phyloP scores from a whole-genome alignment of 2,888 invertebrate species.

The Spodoptera littoralis region DNA sequence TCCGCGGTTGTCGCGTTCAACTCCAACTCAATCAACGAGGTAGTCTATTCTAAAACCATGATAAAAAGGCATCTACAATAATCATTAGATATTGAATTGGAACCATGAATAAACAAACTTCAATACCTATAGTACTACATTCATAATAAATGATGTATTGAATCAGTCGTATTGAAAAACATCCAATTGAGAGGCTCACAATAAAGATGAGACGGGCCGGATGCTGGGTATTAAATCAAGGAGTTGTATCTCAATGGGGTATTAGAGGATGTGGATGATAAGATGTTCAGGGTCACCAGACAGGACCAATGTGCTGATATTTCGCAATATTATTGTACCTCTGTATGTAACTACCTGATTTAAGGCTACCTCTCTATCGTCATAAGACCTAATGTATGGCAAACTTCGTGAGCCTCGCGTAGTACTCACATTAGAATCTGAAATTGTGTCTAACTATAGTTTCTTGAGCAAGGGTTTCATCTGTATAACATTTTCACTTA shows the following conservation, averaged over 20 bases:
- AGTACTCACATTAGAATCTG: too few relatives aligned
- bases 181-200: slow-evolving; percentile 38
- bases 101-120: slow-evolving; percentile 4
- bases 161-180: slow-evolving; percentile 32
- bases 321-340: background rate
- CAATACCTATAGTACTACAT: background rate
- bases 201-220: slow-evolving; percentile 33
- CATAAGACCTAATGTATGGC: too few relatives aligned
- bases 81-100: background rate
- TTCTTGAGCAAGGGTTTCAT: too few relatives aligned
- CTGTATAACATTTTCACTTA: too few relatives aligned
- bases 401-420: too few relatives aligned
- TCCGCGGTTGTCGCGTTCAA: too few relatives aligned
- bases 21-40: too few relatives aligned
- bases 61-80: too few relatives aligned
- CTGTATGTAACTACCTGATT: too few relatives aligned
- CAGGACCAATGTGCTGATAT: background rate
- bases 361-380: too few relatives aligned
- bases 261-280: slow-evolving; percentile 21
- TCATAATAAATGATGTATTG: slow-evolving; percentile 24
- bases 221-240: slow-evolving; percentile 32
- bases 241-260: slow-evolving; percentile 28
- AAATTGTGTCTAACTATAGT: too few relatives aligned
- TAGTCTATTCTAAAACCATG: too few relatives aligned
- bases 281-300: slow-evolving; percentile 17